Percentiles rank a stretch among this genome's conserved stretches.
Conservation (phyloP, 2,888 invertebrate species). For the Ornithoptera priamus region DNA sequence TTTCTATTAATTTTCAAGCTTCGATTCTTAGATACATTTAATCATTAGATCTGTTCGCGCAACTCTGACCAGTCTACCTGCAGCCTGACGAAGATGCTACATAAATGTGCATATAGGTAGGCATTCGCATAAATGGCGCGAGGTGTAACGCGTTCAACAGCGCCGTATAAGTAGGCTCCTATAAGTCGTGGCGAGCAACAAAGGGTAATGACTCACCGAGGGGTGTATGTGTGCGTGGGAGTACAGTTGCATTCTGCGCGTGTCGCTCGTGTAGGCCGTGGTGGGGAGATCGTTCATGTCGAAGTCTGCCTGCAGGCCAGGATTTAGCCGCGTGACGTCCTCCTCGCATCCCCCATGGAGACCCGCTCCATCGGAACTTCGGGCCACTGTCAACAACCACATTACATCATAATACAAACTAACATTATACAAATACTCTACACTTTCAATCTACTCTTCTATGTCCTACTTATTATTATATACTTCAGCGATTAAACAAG, state of each 20-base stretch:
- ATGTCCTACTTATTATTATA: too few relatives aligned
- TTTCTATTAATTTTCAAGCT: too few relatives aligned
- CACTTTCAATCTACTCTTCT: too few relatives aligned
- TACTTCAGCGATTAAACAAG: too few relatives aligned
- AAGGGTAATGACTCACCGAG: constrained; percentile 56
- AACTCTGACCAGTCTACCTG: neutral
- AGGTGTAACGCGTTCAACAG: constrained; percentile 10
- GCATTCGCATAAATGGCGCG: constrained; percentile 13
- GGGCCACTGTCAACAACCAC: constrained; percentile 56
- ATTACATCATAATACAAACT: neutral
- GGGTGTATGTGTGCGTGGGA: constrained; percentile 64
- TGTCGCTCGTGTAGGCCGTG: constrained; percentile 58
- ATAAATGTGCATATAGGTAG: constrained; percentile 5
- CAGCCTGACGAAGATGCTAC: neutral
- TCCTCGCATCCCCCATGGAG: constrained; percentile 58
- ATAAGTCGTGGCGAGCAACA: constrained; percentile 39
- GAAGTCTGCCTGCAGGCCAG: constrained; percentile 55
- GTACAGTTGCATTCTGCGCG: constrained; percentile 71
- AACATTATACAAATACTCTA: too few relatives aligned
- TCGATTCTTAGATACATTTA: too few relatives aligned
- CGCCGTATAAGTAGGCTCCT: constrained; percentile 31
- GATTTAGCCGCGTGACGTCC: constrained; percentile 57
- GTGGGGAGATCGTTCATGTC: constrained; percentile 71
- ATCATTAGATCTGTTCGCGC: too few relatives aligned
- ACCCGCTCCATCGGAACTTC: constrained; percentile 59